Base-by-base conservation (phyloP, 2,888 invertebrate species). In the Hydroisotoma schaefferi region DNA sequence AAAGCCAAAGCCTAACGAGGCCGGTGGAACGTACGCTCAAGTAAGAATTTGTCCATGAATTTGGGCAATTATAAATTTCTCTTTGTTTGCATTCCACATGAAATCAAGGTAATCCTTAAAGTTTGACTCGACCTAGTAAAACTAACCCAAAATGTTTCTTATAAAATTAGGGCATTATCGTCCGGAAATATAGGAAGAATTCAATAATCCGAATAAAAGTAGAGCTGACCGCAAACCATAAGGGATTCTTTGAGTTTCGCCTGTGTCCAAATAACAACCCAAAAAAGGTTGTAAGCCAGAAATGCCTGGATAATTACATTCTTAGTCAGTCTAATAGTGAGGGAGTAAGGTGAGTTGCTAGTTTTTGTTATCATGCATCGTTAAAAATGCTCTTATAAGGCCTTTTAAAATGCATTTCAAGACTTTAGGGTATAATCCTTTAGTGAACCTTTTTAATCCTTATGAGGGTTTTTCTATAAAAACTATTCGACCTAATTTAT, bases 191-290 rank as follows among this genome's bases (percentile, higher is more conserved):
- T 75, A 81, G 82, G 22, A 83, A 85, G 0, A 84, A 84, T 55
- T 81, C 85, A 43, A 77, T 82, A 38, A 84, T 91, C 64, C 83
- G 84, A 12, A 84, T 91, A 57, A 83, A 87, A 63, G 84, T 93
- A 0, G 88, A 93, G 75, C 76, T 93, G n/a, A 93, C 92, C 0
- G 92, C 92, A 28, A 90, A 85, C 75, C 93, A 93, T 77, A 83
- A 84, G 68, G 92, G 93, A 2, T 89, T 84, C 77, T 93, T 92
- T 74, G 89, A 91, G 75, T 92, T 93, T 76, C 81, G 88, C 61
- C 75, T 90, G 2, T 93, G 93, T 75, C 85, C 89, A 1, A 84
- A 88, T 74, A 78, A 77, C 55, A 76, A 77, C 37, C 76, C 75
- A 1, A 82, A 83, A 28, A 83, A 81, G 73, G 83, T 82, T 29